Conservation (phyloP, 1,140 invertebrate species). For the Leptinotarsa defecta region DNA sequence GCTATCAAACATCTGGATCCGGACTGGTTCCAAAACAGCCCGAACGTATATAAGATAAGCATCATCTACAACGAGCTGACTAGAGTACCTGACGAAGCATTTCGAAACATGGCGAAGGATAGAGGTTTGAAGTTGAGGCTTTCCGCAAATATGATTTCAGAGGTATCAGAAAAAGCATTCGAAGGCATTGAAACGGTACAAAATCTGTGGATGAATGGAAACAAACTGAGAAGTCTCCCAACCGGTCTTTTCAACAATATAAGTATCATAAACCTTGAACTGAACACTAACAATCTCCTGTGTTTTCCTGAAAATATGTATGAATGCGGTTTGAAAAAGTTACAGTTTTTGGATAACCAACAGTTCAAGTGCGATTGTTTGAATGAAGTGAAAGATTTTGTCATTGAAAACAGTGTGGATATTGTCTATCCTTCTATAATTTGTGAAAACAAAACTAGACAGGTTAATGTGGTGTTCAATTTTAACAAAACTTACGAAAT, state of each 20-base stretch:
- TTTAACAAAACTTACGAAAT: conserved; percentile 38
- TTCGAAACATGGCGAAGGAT: conserved; percentile 33
- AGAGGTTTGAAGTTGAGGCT: conserved; percentile 36
- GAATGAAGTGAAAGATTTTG: conserved; percentile 32
- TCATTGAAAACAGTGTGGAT: conserved; percentile 25
- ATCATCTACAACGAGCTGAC: conserved; percentile 38
- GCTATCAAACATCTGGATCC: conserved; percentile 35
- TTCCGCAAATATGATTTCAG: conserved; percentile 35
- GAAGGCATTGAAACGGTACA: conserved; percentile 28
- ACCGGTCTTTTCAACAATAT: conserved; percentile 33
- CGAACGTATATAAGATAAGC: conserved; percentile 38
- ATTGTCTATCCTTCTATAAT: conserved; percentile 41
- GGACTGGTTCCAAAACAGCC: conserved; percentile 34
- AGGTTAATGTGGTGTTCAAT: conserved; percentile 40
- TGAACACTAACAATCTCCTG: conserved; percentile 35
- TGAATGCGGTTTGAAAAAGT: conserved; percentile 20
- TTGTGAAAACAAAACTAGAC: conserved; percentile 35
- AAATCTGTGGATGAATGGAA: conserved; percentile 33
- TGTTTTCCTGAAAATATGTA: conserved; percentile 37
- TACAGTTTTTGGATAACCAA: conserved; percentile 35
- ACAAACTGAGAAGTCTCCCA: conserved; percentile 32
- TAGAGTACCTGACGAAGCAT: conserved; percentile 32
- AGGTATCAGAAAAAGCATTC: conserved; percentile 33
- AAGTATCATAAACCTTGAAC: conserved; percentile 32
- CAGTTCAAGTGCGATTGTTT: conserved; percentile 37